These are phyloP conservation scores for Centroberyx gerrardi DNA, from an alignment of 2,797 vertebrate genomes.

Conservation along the genomic window DNA sequence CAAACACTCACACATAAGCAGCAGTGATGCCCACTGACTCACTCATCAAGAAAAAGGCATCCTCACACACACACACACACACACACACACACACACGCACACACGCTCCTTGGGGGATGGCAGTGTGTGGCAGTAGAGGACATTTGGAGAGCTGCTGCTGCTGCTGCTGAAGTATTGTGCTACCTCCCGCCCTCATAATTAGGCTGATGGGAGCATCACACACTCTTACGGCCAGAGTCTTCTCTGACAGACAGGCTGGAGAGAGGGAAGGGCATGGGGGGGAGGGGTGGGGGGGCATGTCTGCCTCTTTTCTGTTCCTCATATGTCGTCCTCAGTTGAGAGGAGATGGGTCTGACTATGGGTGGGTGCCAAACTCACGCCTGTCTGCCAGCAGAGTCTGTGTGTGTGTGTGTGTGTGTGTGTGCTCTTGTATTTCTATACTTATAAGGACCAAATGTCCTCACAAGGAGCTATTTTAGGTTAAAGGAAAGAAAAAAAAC, in stretches of 20 bases:
- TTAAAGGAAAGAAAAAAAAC: neutral
- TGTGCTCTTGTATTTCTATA: slow-evolving; percentile 28
- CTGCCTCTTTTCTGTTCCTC: slow-evolving; percentile 44
- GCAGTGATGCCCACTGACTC: slow-evolving; percentile 1
- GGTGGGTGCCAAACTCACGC: slow-evolving; percentile 36
- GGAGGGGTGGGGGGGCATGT: slow-evolving; percentile 18
- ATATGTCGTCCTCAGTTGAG: slow-evolving; percentile 33
- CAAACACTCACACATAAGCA: neutral
- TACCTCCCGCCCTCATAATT: slow-evolving; percentile 68
- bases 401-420: slow-evolving; percentile 16
- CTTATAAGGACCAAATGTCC: slow-evolving; percentile 16
- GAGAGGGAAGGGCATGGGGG: slow-evolving; percentile 40
- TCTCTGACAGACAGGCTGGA: slow-evolving; percentile 48
- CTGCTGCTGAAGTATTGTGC: slow-evolving; percentile 51
- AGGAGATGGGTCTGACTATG: slow-evolving; percentile 22
- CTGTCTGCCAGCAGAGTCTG: slow-evolving; percentile 13
- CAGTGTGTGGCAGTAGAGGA: slow-evolving; percentile 68
- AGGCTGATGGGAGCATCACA: slow-evolving; percentile 71
- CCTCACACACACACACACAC: slow-evolving; percentile 12
- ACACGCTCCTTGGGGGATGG: slow-evolving; percentile 8
- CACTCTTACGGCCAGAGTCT: slow-evolving; percentile 42
- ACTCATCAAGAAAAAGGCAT: slow-evolving; percentile 5
- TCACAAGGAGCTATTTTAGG: slow-evolving; percentile 4
- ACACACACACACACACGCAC: slow-evolving; percentile 7
- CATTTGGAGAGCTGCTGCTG: slow-evolving; percentile 59